Percentiles rank a stretch among this genome's conserved stretches.
Conservation (phyloP, 2,113 vertebrate genomes). For the Tragelaphus buxtoni region DNA sequence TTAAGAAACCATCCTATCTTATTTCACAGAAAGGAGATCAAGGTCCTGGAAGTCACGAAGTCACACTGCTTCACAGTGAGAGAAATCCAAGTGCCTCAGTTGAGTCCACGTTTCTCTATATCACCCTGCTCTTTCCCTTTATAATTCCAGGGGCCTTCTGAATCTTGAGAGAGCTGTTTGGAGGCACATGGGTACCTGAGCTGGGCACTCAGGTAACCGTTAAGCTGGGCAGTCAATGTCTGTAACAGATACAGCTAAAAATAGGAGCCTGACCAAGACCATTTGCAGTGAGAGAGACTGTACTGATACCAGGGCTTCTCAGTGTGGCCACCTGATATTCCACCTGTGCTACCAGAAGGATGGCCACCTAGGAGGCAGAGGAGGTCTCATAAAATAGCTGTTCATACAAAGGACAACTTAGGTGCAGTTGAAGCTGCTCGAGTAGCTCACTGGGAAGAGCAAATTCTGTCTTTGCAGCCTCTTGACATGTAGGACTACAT, state of each 20-base stretch:
- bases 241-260: not conserved
- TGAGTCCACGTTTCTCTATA: not conserved
- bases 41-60: not conserved
- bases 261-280: not conserved
- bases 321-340: not conserved
- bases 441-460: fast-evolving
- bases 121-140: not conserved
- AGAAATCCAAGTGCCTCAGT: fast-evolving
- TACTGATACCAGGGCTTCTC: not conserved
- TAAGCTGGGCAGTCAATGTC: not conserved
- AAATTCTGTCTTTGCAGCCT: not conserved
- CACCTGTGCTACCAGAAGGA: not conserved
- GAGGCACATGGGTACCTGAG: not conserved
- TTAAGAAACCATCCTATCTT: not conserved
- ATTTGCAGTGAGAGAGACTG: not conserved
- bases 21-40: not conserved
- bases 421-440: too few relatives aligned
- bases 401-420: not conserved
- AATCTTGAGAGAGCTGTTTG: not conserved
- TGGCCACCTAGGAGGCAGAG: not conserved
- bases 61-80: not conserved
- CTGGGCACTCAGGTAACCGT: too few relatives aligned
- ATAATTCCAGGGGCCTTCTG: not conserved
- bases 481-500: fast-evolving
- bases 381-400: not conserved